Conservation (phyloP, 2,113 vertebrate genomes). For the Mus pahari region DNA sequence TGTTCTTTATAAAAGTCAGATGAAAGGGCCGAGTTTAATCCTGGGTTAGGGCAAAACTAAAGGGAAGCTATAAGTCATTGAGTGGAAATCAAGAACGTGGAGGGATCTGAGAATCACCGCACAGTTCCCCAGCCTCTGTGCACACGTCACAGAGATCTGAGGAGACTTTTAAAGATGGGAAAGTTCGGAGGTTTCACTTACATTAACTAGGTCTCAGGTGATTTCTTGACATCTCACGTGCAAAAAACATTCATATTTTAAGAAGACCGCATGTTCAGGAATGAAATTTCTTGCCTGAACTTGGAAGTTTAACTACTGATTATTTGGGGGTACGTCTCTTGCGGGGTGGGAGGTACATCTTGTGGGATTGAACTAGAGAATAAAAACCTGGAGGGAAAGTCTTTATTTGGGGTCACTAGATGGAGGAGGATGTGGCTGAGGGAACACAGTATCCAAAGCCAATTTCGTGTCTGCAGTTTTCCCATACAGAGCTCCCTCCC, state of each 20-base stretch:
- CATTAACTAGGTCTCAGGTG: not conserved
- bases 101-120: not conserved
- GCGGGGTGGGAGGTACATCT: not conserved
- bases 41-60: not conserved
- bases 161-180: not conserved
- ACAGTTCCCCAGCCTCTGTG: not conserved
- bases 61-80: not conserved
- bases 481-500: not conserved
- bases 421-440: not conserved
- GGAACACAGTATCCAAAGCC: not conserved
- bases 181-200: not conserved
- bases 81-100: slow-evolving; percentile 8
- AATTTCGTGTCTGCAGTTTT: not conserved
- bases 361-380: not conserved
- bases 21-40: not conserved
- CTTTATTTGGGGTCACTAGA: not conserved
- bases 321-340: not conserved
- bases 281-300: not conserved
- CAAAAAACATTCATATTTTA: not conserved
- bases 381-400: not conserved
- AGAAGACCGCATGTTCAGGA: not conserved
- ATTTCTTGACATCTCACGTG: not conserved
- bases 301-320: not conserved
- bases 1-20: not conserved
- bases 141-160: not conserved